Conservation (phyloP, 2,113 vertebrate species). For the Pteruthius melanotis region DNA sequence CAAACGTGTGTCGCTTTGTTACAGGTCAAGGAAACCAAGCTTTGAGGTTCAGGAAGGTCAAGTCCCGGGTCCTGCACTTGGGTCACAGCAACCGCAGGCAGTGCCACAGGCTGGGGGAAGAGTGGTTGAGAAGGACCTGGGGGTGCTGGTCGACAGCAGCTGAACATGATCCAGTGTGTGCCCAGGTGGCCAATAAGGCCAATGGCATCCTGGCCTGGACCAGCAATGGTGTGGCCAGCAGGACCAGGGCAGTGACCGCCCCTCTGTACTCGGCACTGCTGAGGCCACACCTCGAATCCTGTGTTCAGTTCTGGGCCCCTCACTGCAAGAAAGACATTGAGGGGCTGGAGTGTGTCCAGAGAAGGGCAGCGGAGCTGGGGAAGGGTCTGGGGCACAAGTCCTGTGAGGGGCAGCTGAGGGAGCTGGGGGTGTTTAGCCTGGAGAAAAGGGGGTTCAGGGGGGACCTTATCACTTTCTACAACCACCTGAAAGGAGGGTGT, state of each 20-base stretch:
- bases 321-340: neutral
- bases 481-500: fast-evolving
- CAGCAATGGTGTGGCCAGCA: neutral
- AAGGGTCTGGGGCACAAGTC: neutral
- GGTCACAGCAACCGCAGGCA: too few relatives aligned
- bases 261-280: neutral
- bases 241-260: neutral
- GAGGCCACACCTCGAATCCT: neutral
- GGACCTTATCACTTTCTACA: fast-evolving
- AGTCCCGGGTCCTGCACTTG: fast-evolving
- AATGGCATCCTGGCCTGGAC: neutral
- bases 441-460: neutral
- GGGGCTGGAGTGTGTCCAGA: neutral
- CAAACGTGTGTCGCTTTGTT: fast-evolving
- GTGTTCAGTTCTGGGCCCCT: neutral
- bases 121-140: neutral
- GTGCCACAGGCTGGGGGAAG: fast-evolving
- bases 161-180: fast-evolving
- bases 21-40: too few relatives aligned
- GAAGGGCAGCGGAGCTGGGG: neutral
- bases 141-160: fast-evolving
- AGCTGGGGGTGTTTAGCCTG: neutral
- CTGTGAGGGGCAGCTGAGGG: neutral
- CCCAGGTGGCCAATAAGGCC: neutral
- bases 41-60: neutral